Conservation (phyloP, 2,888 invertebrate genomes). For the Achlya flavicornis region DNA sequence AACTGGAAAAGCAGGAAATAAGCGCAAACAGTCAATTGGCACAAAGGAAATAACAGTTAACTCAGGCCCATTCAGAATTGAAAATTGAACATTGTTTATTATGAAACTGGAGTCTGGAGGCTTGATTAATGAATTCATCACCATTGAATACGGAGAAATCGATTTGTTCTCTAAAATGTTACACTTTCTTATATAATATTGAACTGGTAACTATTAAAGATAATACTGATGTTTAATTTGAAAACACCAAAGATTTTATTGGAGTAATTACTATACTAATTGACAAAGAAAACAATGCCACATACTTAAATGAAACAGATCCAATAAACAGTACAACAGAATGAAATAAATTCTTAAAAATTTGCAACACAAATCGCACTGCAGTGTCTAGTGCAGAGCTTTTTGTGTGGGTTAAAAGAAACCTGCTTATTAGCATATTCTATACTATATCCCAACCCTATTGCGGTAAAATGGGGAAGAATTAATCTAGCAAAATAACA, state of each 20-base stretch:
- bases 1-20: conserved; percentile 62
- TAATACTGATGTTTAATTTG: conserved; percentile 13
- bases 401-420: conserved; percentile 80
- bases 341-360: conserved; percentile 57
- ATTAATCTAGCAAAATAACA: conserved; percentile 35
- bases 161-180: neutral
- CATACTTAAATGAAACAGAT: neutral
- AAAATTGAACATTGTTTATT: conserved; percentile 26
- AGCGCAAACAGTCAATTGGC: conserved; percentile 61
- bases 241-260: conserved; percentile 17
- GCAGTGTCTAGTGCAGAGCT: conserved; percentile 82
- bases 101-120: conserved; percentile 27
- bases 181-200: conserved; percentile 9
- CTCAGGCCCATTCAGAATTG: conserved; percentile 40
- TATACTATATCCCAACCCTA: conserved; percentile 66
- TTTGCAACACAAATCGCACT: conserved; percentile 83
- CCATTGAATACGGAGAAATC: neutral
- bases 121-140: conserved; percentile 16
- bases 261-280: conserved; percentile 8
- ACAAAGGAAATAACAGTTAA: conserved; percentile 68
- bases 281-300: conserved; percentile 21
- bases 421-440: conserved; percentile 79
- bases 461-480: conserved; percentile 48
- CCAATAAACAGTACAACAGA: conserved; percentile 25
- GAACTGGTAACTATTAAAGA: neutral